Conservation (phyloP, 1,140 invertebrate species). For the Hermetia illucens region DNA sequence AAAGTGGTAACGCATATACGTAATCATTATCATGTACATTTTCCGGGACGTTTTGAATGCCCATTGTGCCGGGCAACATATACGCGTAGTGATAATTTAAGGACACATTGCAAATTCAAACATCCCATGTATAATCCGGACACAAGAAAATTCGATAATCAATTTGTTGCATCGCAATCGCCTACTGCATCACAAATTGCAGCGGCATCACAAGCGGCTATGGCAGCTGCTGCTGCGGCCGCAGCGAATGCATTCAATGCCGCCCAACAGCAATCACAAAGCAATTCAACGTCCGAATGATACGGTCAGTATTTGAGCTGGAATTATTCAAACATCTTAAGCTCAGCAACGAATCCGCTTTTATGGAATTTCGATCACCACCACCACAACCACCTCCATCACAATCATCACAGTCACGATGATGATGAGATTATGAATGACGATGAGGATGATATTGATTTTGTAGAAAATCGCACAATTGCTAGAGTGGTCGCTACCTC, state of each 20-base stretch:
- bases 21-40: constrained; percentile 82
- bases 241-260: constrained; percentile 16
- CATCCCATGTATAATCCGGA: constrained; percentile 65
- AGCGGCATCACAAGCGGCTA: constrained; percentile 20
- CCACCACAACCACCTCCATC: constrained; percentile 7
- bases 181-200: constrained; percentile 27
- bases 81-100: constrained; percentile 75
- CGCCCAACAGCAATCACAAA: constrained; percentile 19
- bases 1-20: constrained; percentile 82
- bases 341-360: constrained; percentile 7
- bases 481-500: neutral
- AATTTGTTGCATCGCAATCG: constrained; percentile 37
- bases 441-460: neutral
- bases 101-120: constrained; percentile 79
- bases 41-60: constrained; percentile 75
- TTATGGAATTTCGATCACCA: constrained; percentile 19
- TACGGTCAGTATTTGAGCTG: constrained; percentile 26
- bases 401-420: constrained; percentile 7
- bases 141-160: constrained; percentile 64
- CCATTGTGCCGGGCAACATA: constrained; percentile 73
- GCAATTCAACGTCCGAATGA: constrained; percentile 29
- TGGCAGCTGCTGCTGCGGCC: constrained; percentile 26
- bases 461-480: neutral
- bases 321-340: constrained; percentile 14
- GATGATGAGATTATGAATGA: neutral